Evolutionary conservation across 2,797 vertebrate genomes (phyloP).

Genomic region (Micrastur ruficollis): DNA sequence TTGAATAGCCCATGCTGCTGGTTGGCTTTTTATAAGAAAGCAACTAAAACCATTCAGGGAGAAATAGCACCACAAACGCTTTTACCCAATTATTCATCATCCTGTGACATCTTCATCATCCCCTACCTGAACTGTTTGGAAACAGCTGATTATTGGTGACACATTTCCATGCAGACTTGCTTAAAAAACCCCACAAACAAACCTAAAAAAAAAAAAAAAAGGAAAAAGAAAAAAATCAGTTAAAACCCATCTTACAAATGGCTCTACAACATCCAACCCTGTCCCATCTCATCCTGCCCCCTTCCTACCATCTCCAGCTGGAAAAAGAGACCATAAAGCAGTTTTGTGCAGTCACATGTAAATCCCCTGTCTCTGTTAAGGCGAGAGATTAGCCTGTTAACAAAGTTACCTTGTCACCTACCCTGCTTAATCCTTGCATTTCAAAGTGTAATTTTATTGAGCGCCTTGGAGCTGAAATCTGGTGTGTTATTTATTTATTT

Average conservation of each 20-base stretch:
- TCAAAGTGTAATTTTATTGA: constrained; percentile 71
- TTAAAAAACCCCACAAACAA: background rate
- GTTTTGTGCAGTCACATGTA: constrained; percentile 62
- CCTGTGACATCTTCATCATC: background rate
- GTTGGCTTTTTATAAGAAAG: background rate
- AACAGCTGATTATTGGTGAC: background rate
- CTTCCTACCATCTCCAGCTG: constrained; percentile 39
- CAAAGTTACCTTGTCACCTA: constrained; percentile 75
- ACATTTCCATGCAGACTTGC: background rate
- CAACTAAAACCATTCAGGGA: background rate
- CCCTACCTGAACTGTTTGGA: background rate
- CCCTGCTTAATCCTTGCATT: constrained; percentile 69
- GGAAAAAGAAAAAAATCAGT: background rate
- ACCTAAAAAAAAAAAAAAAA: background rate
- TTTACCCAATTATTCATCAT: constrained; percentile 2
- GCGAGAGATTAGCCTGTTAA: constrained; percentile 70
- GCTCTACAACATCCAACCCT: background rate
- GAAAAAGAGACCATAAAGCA: constrained; percentile 66
- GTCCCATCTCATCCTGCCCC: background rate
- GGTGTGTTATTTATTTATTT: constrained; percentile 55
- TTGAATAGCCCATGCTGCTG: background rate
- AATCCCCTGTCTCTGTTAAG: constrained; percentile 68
- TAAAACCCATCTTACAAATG: background rate
- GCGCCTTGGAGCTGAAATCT: constrained; percentile 52
- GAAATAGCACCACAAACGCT: background rate